Percentiles rank a stretch among this genome's conserved stretches.
phyloP scores from a whole-genome alignment of 2,113 vertebrate species.

The Pollachius pollachius region DNA sequence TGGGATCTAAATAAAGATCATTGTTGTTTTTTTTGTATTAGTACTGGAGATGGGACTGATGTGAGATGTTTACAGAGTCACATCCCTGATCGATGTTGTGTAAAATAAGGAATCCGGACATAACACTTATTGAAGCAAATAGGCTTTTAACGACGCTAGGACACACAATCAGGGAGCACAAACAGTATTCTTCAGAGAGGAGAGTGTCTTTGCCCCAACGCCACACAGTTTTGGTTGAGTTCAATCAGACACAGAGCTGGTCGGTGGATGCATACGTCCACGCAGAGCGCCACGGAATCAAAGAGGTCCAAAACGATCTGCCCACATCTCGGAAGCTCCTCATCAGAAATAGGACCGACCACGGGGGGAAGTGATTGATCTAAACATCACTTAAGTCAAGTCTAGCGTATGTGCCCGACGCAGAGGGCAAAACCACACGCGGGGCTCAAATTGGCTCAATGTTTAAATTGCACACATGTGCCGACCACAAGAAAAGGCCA shows the following conservation, averaged over 20 bases:
- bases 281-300: constrained; percentile 38
- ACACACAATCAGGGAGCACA: too few species aligned
- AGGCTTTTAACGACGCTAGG: too few species aligned
- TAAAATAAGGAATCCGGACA: too few species aligned
- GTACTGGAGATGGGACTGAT: too few species aligned
- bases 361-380: constrained; percentile 56
- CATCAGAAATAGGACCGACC: constrained; percentile 61
- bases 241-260: constrained; percentile 43
- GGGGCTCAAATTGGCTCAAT: constrained; percentile 55
- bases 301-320: constrained; percentile 48
- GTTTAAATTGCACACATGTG: constrained; percentile 75
- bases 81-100: too few species aligned
- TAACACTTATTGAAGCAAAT: too few species aligned
- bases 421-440: constrained; percentile 48
- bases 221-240: constrained; percentile 8
- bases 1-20: too few species aligned
- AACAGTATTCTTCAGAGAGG: too few species aligned
- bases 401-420: constrained; percentile 41
- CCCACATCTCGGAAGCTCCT: constrained; percentile 58
- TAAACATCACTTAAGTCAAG: constrained; percentile 60
- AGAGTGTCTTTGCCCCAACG: background rate
- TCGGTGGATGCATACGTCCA: constrained; percentile 29
- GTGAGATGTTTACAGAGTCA: too few species aligned
- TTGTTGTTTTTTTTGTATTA: too few species aligned
- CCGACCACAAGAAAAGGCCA: constrained; percentile 77